Percentiles rank a stretch among this genome's conserved stretches.
Conservation (phyloP, 2,113 vertebrate genomes). For the Aptenodytes forsteri region DNA sequence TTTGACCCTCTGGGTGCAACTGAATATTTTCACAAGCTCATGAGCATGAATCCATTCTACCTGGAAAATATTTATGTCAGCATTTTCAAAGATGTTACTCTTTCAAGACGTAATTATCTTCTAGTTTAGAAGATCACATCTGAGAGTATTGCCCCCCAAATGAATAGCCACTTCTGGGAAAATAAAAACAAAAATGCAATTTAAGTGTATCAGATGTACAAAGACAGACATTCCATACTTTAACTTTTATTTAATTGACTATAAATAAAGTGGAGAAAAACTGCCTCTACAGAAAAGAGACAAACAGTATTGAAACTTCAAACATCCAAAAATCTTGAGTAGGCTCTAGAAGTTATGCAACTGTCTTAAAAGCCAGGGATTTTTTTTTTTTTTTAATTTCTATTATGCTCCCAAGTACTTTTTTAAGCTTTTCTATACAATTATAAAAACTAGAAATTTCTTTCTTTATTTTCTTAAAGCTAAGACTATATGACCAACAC, state of each 20-base stretch:
- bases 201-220: neutral
- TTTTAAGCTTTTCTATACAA: neutral
- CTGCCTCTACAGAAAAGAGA: neutral
- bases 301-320: neutral
- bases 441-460: neutral
- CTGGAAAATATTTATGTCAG: conserved; percentile 9
- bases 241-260: neutral
- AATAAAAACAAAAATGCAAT: neutral
- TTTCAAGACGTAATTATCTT: conserved; percentile 30
- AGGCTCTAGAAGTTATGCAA: neutral
- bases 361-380: neutral
- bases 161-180: conserved; percentile 10
- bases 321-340: neutral
- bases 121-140: neutral
- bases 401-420: neutral
- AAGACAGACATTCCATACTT: neutral
- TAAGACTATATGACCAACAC: neutral
- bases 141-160: neutral
- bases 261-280: neutral
- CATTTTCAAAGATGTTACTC: conserved; percentile 18
- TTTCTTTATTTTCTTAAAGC: neutral
- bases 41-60: neutral
- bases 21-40: neutral
- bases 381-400: neutral
- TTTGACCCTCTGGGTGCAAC: neutral